phyloP scores from a whole-genome alignment of 2,113 vertebrate genomes.

The Stigmatopora nigra region DNA sequence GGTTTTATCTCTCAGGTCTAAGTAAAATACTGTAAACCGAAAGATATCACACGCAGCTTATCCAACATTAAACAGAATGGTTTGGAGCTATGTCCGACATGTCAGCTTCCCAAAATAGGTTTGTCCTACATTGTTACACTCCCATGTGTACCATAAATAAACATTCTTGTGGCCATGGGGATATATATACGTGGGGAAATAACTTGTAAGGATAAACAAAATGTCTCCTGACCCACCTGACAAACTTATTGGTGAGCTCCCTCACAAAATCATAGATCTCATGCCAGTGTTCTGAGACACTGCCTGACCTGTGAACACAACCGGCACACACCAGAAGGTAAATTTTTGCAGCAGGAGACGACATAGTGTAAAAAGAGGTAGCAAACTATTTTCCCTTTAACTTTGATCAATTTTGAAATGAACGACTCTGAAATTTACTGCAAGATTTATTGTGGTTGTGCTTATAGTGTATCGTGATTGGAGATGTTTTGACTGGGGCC shows the following conservation, averaged over 20 bases:
- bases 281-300: constrained; percentile 81
- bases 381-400: too few species aligned
- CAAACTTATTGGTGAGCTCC: constrained; percentile 85
- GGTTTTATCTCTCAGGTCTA: too few species aligned
- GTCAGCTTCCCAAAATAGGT: constrained; percentile 39
- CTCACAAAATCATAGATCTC: constrained; percentile 88
- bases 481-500: too few species aligned
- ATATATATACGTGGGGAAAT: background rate
- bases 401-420: too few species aligned
- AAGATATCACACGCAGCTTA: constrained; percentile 46
- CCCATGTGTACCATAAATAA: constrained; percentile 19
- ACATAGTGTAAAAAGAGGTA: too few species aligned
- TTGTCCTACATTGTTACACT: constrained; percentile 30
- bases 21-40: constrained; percentile 54
- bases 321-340: background rate
- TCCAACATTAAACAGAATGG: constrained; percentile 17
- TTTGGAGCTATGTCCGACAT: constrained; percentile 27
- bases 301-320: constrained; percentile 77
- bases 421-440: too few species aligned
- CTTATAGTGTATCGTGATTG: too few species aligned
- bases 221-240: constrained; percentile 70
- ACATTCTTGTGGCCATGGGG: background rate
- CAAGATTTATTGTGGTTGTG: too few species aligned
- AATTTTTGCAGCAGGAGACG: too few species aligned
- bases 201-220: background rate